Base-by-base conservation (phyloP, 2,888 invertebrate genomes). In the Cephus nigrinus region DNA sequence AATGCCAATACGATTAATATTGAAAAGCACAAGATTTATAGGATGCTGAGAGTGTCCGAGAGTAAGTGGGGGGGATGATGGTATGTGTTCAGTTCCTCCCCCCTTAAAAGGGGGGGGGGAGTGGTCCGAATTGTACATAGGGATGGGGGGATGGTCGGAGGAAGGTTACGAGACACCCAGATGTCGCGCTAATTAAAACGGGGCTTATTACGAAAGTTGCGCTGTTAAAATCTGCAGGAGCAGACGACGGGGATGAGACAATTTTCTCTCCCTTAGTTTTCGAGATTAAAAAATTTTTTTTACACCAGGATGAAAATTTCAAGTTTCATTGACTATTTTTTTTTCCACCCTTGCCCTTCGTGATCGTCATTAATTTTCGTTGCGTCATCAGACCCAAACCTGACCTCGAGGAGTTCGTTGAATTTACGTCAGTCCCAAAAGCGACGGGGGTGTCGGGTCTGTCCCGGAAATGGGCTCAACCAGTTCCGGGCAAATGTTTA, bases 171-270 rank as follows among this genome's bases (percentile, higher is more conserved):
- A 86, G 90, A 88, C 86, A 86, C 82, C 89, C 91, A 91, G 91
- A 90, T 91, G 91, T 89, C 88, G 90, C 88, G 82, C 88, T 88
- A 90, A 91, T 91, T 91, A 91, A 91, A 91, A 88, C 86, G 81
- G 82, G 82, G 89, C 86, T 89, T 90, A 91, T 90, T 86, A 86
- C 88, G 87, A 80, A 91, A 91, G 88, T 91, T 91, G 82, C 82
- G 83, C 85, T 79, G 78, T 71, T 71, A 71, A 71, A 71, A 9
- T 71, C 31, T 15, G 33, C 31, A 12, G 5, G 31, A 30, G 71
- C 71, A 32, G 40, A 55, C 23, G 40, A 23, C 23, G 40, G 23
- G 40, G 23, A 55, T 23, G 40, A 55, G 40, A 55, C 0, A 55
- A 55, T 55, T 55, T 55, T 23, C 40, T 23, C 5, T 23, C 40